Evolutionary conservation across 2,888 invertebrate genomes (phyloP), one percentile per base, ranked within the genome.

Genomic region (Orgyia antiqua): DNA sequence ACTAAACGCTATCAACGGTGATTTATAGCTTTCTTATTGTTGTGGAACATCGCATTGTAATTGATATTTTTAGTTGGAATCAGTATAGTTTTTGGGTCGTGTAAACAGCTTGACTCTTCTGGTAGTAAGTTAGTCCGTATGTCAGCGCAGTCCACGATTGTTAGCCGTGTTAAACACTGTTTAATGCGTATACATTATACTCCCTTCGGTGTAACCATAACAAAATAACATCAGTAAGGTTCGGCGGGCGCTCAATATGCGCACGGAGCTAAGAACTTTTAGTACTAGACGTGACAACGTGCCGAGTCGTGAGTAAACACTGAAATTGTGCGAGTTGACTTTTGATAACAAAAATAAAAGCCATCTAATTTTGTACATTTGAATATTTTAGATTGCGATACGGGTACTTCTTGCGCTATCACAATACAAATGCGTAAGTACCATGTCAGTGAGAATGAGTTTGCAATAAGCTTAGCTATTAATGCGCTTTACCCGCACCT

Each of bases 361-460:
- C 51, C 38, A 32, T 57, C 56, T 73, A 68, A 74, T 60, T 57
- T 42, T 55, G 52, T 59, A 49, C 41, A 51, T 77, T 79, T 73
- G 52, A 71, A 71, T 59, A 71, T 83, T 84, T 70, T 84, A 84
- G 83, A 80, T 76, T 80, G 74, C 68, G 80, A 83, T 82, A 79
- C 84, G 66, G 79, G 84, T 69, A 82, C 82, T 33, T 75, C 82
- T 76, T 86, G 86, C 67, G 76, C 79, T 72, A 83, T 84, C 74
- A 84, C 84, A 44, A 83, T 84, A 66, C 80, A 83, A 65, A 83
- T 86, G 82, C 68, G 86, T 86, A 80, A 86, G 84, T 86, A 83
- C 51, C 48, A 53, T 59, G 48, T 44, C 40, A 50, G 27, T 48
- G 45, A 43, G 51, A 59, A 43, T 48, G 47, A 39, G 49, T 53